A percentile compares a stretch with the other conserved stretches of the same genome.
phyloP scores from a whole-genome alignment of 2,797 vertebrate species.

The Alectoris magna region DNA sequence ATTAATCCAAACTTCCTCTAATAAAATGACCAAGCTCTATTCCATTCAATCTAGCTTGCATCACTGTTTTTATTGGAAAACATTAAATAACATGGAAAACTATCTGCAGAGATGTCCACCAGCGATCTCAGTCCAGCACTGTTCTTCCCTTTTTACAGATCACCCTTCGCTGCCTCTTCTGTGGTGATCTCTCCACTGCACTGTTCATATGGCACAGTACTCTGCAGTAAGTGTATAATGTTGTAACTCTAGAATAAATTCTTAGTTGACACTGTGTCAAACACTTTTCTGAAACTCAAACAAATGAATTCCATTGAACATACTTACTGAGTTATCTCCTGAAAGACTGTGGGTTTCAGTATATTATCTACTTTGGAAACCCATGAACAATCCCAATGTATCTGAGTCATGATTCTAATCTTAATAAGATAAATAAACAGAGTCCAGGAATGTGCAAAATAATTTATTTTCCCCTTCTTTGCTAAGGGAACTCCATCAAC shows the following conservation, averaged over 20 bases:
- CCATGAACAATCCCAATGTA: neutral
- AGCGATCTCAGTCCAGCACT: rapidly evolving
- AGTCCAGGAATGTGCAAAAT: neutral
- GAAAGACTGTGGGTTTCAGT: neutral
- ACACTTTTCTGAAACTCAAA: neutral
- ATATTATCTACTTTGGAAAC: neutral
- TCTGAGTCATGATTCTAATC: neutral
- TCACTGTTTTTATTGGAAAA: neutral
- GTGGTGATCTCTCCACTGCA: neutral
- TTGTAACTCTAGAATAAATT: neutral
- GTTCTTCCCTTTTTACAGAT: neutral
- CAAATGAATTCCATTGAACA: neutral
- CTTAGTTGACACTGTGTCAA: neutral
- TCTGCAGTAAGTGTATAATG: neutral
- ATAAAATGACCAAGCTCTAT: neutral
- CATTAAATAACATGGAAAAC: neutral
- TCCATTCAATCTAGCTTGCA: neutral
- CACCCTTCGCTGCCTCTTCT: neutral
- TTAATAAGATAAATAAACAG: neutral
- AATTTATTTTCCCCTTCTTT: neutral
- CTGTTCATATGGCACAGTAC: neutral
- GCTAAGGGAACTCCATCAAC: rapidly evolving
- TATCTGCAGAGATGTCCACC: neutral
- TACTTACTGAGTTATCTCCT: neutral
- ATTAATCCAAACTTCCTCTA: neutral